Percentiles rank a stretch among this genome's conserved stretches.
phyloP scores from a whole-genome alignment of 2,888 invertebrate species.

The Macrostomum cliftonense region DNA sequence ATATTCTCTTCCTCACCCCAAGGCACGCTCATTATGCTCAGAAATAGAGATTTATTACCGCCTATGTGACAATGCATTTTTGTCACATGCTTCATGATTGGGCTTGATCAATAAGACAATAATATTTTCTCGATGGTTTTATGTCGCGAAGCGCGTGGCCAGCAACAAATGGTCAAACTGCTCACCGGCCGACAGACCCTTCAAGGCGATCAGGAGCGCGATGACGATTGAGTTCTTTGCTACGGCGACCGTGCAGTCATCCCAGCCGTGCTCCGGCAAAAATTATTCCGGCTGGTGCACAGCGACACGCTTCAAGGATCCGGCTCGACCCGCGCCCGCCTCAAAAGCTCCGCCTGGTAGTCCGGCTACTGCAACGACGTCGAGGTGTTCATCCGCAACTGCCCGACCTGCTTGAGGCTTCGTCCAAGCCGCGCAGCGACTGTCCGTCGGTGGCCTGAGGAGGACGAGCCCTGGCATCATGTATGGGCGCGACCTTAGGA shows the following conservation, averaged over 20 bases:
- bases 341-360: neutral
- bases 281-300: neutral
- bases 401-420: neutral
- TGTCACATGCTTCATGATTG: too few species aligned
- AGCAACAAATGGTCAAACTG: too few species aligned
- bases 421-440: neutral
- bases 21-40: too few species aligned
- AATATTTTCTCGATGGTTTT: too few species aligned
- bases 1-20: too few species aligned
- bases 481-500: neutral
- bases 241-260: slow-evolving; percentile 2
- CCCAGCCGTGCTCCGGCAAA: neutral
- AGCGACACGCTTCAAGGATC: neutral
- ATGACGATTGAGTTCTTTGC: slow-evolving; percentile 1
- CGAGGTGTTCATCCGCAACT: neutral
- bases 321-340: neutral
- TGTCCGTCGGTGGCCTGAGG: neutral
- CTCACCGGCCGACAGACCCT: neutral
- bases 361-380: neutral
- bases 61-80: too few species aligned
- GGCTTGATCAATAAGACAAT: too few species aligned
- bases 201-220: slow-evolving; percentile 6
- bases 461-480: neutral
- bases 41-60: too few species aligned
- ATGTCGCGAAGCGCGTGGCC: too few species aligned